Evolutionary conservation across 37 sponge, comb jelly and placozoan species (phyloP), one percentile per base, ranked within the genome.

Genomic region (Beroe ovata): DNA sequence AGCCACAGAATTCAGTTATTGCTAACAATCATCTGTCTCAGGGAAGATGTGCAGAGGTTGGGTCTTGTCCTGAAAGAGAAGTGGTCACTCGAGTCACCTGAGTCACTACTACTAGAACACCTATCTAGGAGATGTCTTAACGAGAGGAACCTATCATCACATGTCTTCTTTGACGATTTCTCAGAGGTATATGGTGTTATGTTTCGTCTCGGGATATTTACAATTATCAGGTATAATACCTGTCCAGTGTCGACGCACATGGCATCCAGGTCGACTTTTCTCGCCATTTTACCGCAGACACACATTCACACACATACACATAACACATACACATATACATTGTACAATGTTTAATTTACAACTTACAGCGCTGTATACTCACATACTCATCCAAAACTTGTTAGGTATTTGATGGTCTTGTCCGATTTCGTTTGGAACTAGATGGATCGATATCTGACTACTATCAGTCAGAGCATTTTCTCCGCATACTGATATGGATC

Each of bases 381-480:
- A 62, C 8, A 62, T 62, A n/a, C 63, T 62, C 28, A 62, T 16
- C 19, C 63, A 18, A 62, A n/a, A 62, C 23, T 20, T 20, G 8
- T 28, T 4, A 77, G 84, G 84, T 77, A 26, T 77, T 77, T 41
- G 84, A 77, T 14, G 84, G 54, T 19, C 47, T 77, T 22, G 84
- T 77, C 18, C 35, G 38, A 35, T 8, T 21, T 42, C 26, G 84
- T 6, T 54, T 77, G 11, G 69, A 66, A 66, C 14, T 66, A 30
- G 26, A 30, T 16, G 47, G 58, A 25, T 21, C 59, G 8, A 77
- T 21, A 33, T 40, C 84, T 22, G 84, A 77, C 22, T 77, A 77
- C 84, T 77, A 77, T 25, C 84, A 77, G 47, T 77, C 84, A 20
- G 36, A 77, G 54, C 33, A 39, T 35, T 77, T 77, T 58, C 58